Percentiles rank a stretch among this genome's conserved stretches.
Conservation (phyloP, 2,797 vertebrate species). For the Antennarius maculatus region DNA sequence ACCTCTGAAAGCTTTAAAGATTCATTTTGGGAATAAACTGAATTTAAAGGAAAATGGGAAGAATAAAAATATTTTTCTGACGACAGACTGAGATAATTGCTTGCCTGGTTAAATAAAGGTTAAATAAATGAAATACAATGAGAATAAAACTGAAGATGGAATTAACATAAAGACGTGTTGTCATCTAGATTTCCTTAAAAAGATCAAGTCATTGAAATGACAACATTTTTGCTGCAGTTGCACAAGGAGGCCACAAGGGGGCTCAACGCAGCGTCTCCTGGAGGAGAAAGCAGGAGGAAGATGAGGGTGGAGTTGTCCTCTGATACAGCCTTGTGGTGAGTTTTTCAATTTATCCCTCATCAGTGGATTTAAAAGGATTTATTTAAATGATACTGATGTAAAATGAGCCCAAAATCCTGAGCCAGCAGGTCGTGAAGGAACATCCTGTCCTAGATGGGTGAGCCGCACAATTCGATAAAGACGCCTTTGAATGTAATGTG, state of each 20-base stretch:
- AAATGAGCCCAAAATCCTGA: constrained; percentile 11
- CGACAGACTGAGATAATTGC: no score
- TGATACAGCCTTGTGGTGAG: constrained; percentile 2
- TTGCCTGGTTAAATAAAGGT: no score
- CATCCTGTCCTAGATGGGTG: not conserved
- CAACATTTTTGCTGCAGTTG: constrained; percentile 39
- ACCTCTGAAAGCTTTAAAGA: constrained; percentile 9
- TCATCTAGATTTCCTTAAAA: constrained; percentile 49
- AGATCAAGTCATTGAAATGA: constrained; percentile 59
- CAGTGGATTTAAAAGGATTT: constrained; percentile 25
- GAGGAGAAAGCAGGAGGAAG: not conserved
- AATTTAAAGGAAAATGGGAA: no score
- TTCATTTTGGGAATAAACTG: no score
- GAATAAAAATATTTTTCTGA: no score
- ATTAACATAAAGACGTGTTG: constrained; percentile 31
- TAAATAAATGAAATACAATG: no score
- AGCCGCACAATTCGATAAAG: no score
- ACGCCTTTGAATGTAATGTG: constrained; percentile 5
- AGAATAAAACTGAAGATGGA: not conserved
- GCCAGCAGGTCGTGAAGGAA: not conserved
- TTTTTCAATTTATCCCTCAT: constrained; percentile 22
- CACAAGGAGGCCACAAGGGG: constrained; percentile 64
- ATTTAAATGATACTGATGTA: not conserved
- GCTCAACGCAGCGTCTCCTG: constrained; percentile 19
- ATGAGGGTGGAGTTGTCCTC: constrained; percentile 14